These are phyloP conservation scores for Latrodectus geometricus DNA, from an alignment of 1,140 invertebrate species.

Conservation along the genomic window DNA sequence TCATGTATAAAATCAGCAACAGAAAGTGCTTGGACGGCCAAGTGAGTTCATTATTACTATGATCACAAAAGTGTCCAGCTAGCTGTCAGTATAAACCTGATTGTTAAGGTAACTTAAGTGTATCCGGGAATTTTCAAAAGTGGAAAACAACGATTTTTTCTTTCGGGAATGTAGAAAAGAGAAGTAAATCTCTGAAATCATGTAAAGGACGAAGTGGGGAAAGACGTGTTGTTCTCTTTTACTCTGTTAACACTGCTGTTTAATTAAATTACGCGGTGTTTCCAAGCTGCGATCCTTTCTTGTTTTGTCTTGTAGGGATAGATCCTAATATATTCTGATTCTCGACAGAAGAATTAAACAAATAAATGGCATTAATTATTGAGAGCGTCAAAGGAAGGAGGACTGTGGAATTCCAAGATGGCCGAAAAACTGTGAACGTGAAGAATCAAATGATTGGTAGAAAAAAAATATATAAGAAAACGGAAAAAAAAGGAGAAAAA, in stretches of 20 bases:
- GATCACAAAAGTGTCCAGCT: too few species aligned
- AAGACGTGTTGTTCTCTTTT: conserved; percentile 19
- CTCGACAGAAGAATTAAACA: conserved; percentile 35
- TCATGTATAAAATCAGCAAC: too few species aligned
- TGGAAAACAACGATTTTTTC: neutral
- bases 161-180: neutral
- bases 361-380: conserved; percentile 32
- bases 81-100: too few species aligned
- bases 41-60: too few species aligned
- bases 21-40: too few species aligned
- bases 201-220: conserved; percentile 1
- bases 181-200: neutral
- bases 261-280: conserved; percentile 46
- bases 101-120: too few species aligned
- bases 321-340: neutral
- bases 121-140: neutral
- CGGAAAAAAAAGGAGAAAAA: conserved; percentile 22
- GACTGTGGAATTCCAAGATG: conserved; percentile 25
- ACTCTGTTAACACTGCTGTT: conserved; percentile 47
- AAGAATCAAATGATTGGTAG: neutral
- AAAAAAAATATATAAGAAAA: neutral
- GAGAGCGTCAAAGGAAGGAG: neutral
- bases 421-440: neutral
- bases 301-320: neutral
- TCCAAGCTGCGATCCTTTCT: neutral